Base-by-base conservation (phyloP, 2,113 vertebrate species). In the Scolopax mira region DNA sequence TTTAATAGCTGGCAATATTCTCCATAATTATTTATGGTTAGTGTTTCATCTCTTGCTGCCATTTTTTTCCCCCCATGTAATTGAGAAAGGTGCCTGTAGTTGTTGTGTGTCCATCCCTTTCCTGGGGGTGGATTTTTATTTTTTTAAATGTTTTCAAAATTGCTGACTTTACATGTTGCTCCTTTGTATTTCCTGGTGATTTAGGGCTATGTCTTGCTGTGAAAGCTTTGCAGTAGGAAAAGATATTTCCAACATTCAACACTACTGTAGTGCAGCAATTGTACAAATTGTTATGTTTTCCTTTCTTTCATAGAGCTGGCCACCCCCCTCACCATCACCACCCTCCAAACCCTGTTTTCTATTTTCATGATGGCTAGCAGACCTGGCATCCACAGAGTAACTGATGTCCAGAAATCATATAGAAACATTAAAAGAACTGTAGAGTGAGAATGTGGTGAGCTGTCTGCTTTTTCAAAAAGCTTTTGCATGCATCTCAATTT, bases 101-200 rank as follows among this genome's bases (percentile, higher is more conserved):
- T 93, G 10, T 54, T 0, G 0, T 48, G 6, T 48, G 19, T 52
- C n/a, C 11, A 6, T 21, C 11, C 21, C 24, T 11, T 3, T n/a
- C 21, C 67, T 55, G 13, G n/a, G n/a, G n/a, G n/a, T n/a, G n/a
- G n/a, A 7, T 1, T 14, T 30, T 44, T 21, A 17, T 31, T 37
- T 79, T 18, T 49, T 42, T 19, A 19, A 8, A 16, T 2, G 0
- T 75, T 84, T 72, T 85, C 37, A 58, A 54, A 77, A 64, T 48
- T 52, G 6, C 17, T 17, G 25, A 39, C 15, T n/a, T 84, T 13
- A 57, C 12, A 18, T 42, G 19, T 57, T 58, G 16, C 23, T 72
- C 13, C 21, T 72, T 54, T 91, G 39, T 21, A 64, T 73, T 73
- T 79, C 42, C 44, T 74, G 39, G 16, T 74, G 33, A 60, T 73